These are phyloP conservation scores for Euphonia xanthogaster DNA, from an alignment of 2,797 vertebrate species.

Conservation along the genomic window DNA sequence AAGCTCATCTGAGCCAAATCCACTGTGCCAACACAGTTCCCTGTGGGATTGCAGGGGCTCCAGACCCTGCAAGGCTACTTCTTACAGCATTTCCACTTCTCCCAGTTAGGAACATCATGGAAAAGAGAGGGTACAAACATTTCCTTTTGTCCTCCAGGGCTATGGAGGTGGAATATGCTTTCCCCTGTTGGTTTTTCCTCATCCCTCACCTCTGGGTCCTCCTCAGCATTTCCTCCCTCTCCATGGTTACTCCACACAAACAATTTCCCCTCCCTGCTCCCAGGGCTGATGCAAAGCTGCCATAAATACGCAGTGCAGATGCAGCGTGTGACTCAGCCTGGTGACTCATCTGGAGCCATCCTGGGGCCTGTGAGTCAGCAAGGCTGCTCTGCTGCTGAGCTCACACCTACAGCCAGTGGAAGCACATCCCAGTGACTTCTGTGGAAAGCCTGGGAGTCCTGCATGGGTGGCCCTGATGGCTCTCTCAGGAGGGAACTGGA, in stretches of 20 bases:
- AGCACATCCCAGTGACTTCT: background rate
- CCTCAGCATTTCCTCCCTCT: slow-evolving; percentile 21
- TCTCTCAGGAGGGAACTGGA: background rate
- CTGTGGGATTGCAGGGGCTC: background rate
- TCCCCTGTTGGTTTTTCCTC: background rate
- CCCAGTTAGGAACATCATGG: background rate
- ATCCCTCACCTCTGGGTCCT: background rate
- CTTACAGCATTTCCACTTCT: background rate
- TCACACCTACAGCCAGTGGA: background rate
- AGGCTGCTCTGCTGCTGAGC: background rate
- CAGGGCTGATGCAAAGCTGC: background rate
- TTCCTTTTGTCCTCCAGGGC: background rate
- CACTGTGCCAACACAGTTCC: background rate
- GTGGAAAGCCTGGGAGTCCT: background rate
- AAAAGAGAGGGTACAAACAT: background rate
- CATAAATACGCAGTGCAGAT: slow-evolving; percentile 47
- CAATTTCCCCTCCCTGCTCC: slow-evolving; percentile 15
- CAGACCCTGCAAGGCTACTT: background rate
- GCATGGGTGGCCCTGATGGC: background rate
- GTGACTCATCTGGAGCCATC: slow-evolving; percentile 44
- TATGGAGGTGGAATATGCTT: background rate
- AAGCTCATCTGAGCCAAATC: background rate
- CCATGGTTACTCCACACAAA: slow-evolving; percentile 64
- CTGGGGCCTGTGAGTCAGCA: slow-evolving; percentile 54
- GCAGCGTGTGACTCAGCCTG: slow-evolving; percentile 28